A percentile compares a stretch with the other conserved stretches of the same genome.
phyloP scores from a whole-genome alignment of 1,140 invertebrate species.

The Ooceraea biroi region DNA sequence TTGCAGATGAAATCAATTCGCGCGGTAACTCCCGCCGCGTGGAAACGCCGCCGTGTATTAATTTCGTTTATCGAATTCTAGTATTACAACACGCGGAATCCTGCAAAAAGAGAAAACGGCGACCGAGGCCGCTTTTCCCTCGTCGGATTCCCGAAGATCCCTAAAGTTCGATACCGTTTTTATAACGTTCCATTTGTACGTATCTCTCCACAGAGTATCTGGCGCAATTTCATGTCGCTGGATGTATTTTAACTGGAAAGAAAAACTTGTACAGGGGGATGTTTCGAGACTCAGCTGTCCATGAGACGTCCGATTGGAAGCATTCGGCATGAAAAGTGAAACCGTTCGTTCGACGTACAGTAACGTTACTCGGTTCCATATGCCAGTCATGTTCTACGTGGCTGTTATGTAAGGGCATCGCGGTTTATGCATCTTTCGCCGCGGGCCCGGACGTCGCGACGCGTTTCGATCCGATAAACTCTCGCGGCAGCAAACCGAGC shows the following conservation, averaged over 20 bases:
- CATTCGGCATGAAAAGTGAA: background rate
- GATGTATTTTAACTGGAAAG: conserved; percentile 4
- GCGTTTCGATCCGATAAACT: conserved; percentile 47
- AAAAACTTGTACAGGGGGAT: no score
- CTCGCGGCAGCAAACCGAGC: conserved; percentile 19
- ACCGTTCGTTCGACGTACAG: background rate
- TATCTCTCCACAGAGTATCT: background rate
- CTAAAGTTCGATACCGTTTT: background rate
- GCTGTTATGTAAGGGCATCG: conserved; percentile 32
- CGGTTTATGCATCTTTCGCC: conserved; percentile 36
- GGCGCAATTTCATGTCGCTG: background rate
- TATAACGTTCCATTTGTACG: background rate
- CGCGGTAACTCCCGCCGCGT: conserved; percentile 23
- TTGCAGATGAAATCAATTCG: conserved; percentile 60
- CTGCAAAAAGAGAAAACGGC: background rate
- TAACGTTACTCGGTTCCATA: background rate
- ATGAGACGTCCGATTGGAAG: no score
- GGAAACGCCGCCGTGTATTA: conserved; percentile 46
- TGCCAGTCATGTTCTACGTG: background rate
- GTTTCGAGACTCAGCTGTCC: no score
- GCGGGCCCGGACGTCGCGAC: conserved; percentile 36
- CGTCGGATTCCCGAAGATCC: background rate
- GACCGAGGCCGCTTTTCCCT: background rate
- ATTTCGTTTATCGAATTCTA: conserved; percentile 54
- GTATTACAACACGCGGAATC: conserved; percentile 14